A percentile compares a stretch with the other conserved stretches of the same genome.
phyloP scores from a whole-genome alignment of 2,888 invertebrate species.

The Lasius fuliginosus region DNA sequence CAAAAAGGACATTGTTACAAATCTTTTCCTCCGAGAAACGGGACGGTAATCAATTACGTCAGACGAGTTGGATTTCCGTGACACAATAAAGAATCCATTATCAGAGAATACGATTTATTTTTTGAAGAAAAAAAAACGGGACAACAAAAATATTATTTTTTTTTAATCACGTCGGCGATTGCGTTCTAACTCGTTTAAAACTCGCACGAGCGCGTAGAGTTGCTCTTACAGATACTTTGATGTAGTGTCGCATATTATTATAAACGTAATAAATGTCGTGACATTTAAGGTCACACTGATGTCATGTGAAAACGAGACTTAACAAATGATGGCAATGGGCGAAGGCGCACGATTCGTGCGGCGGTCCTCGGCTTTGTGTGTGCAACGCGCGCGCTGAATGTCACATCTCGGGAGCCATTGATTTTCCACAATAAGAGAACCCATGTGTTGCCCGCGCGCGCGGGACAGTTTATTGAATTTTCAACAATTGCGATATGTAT shows the following conservation, averaged over 20 bases:
- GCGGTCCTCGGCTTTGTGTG: conserved; percentile 36
- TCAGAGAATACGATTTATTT: neutral
- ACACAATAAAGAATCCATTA: neutral
- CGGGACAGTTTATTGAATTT: conserved; percentile 50
- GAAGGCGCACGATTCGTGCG: conserved; percentile 14
- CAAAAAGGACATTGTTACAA: neutral
- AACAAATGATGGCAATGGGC: neutral
- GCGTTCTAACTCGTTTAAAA: neutral
- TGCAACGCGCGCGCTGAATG: conserved; percentile 45
- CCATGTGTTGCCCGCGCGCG: conserved; percentile 11
- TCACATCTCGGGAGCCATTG: conserved; percentile 51
- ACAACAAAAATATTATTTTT: neutral
- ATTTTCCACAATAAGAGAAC: conserved; percentile 55
- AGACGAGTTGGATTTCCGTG: neutral
- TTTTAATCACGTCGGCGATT: neutral
- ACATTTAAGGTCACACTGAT: conserved; percentile 33
- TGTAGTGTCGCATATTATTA: neutral
- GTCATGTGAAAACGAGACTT: conserved; percentile 33
- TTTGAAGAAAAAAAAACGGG: neutral
- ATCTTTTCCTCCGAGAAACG: neutral
- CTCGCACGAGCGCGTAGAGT: neutral
- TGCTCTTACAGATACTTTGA: neutral
- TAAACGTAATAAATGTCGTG: conserved; percentile 42
- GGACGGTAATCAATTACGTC: conserved; percentile 23
- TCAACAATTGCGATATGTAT: conserved; percentile 48